phyloP scores from a whole-genome alignment of 2,113 vertebrate species.

The Platysteira castanea region DNA sequence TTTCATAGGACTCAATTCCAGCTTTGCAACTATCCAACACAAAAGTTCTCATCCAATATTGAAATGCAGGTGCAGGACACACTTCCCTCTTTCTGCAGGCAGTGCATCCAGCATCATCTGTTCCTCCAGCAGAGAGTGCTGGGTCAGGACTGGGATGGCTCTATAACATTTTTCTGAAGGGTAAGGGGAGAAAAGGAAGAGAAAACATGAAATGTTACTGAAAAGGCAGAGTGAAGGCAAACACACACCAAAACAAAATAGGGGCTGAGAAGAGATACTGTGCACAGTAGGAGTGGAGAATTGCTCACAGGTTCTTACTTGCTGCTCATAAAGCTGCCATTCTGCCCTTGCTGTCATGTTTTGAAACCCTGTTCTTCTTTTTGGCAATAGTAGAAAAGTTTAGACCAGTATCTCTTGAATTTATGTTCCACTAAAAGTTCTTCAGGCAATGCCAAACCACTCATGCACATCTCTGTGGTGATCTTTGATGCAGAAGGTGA shows the following conservation, averaged over 20 bases:
- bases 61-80: background rate
- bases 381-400: background rate
- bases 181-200: background rate
- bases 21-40: background rate
- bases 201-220: background rate
- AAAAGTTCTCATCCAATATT: background rate
- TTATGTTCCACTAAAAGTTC: background rate
- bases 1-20: background rate
- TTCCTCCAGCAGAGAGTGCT: background rate
- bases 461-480: background rate
- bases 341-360: background rate
- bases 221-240: background rate
- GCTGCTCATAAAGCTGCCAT: background rate
- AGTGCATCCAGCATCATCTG: background rate
- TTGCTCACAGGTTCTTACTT: background rate
- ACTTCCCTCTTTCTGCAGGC: background rate
- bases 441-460: background rate
- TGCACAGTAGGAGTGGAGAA: background rate
- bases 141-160: background rate
- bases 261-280: background rate
- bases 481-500: background rate
- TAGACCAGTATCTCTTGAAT: background rate
- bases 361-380: background rate
- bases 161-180: background rate
- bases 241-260: background rate